phyloP scores from a whole-genome alignment of 2,113 vertebrate species.

The Rhea americana region DNA sequence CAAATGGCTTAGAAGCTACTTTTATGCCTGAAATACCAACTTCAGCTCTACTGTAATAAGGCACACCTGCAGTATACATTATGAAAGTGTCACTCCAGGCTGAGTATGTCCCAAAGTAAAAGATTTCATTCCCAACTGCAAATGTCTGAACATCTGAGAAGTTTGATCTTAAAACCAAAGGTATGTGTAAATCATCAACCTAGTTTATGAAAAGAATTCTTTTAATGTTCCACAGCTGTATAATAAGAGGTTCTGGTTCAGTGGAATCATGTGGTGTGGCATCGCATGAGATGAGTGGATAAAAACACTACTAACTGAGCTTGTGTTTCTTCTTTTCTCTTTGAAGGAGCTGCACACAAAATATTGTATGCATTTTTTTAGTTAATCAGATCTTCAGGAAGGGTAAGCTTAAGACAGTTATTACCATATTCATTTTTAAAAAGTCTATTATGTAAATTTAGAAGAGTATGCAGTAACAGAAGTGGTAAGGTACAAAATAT shows the following conservation, averaged over 20 bases:
- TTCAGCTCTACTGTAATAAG: neutral
- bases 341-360: neutral
- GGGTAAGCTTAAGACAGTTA: neutral
- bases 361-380: neutral
- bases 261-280: neutral
- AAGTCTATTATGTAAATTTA: neutral
- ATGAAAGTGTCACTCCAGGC: constrained; percentile 20
- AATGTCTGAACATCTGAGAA: neutral
- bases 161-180: constrained; percentile 28
- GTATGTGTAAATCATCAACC: constrained; percentile 5
- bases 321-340: neutral
- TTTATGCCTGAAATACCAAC: neutral
- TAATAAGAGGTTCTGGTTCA: neutral
- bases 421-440: neutral
- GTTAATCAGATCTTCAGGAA: neutral
- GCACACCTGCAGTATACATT: neutral
- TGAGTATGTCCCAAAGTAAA: neutral
- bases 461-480: neutral
- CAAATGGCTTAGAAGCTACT: neutral
- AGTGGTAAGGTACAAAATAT: neutral
- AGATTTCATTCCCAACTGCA: neutral
- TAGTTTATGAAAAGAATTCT: constrained; percentile 1
- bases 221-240: constrained; percentile 29
- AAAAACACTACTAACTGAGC: neutral
- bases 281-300: neutral